These are phyloP conservation scores for Agriopis marginaria DNA, from an alignment of 2,888 invertebrate species.

Conservation along the genomic window DNA sequence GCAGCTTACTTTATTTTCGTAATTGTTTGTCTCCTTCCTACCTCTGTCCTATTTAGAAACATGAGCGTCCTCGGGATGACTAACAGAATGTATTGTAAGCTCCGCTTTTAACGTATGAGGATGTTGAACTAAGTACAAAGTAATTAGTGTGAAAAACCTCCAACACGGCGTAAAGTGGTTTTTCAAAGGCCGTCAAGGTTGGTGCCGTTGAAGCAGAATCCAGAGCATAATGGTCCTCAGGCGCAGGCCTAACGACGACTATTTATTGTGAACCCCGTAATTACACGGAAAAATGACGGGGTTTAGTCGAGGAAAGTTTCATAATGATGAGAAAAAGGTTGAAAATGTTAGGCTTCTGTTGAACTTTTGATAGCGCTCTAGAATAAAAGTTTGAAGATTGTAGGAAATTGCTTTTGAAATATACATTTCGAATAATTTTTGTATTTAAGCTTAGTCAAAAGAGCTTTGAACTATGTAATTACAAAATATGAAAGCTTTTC, in stretches of 20 bases:
- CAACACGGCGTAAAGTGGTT: constrained; percentile 57
- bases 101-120: constrained; percentile 19
- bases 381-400: background rate
- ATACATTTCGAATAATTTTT: background rate
- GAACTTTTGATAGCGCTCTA: background rate
- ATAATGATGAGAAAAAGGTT: constrained; percentile 22
- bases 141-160: constrained; percentile 70
- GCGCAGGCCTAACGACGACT: constrained; percentile 64
- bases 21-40: constrained; percentile 16
- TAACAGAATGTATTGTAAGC: constrained; percentile 33
- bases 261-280: constrained; percentile 47
- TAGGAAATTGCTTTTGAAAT: too few species aligned
- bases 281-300: constrained; percentile 24
- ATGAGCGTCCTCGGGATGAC: constrained; percentile 27
- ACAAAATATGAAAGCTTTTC: background rate
- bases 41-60: constrained; percentile 19
- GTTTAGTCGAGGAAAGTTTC: constrained; percentile 33
- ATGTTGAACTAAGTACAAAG: constrained; percentile 49
- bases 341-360: background rate
- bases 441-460: background rate
- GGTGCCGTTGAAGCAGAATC: constrained; percentile 47
- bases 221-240: constrained; percentile 56
- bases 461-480: background rate
- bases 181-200: constrained; percentile 50
- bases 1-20: constrained; percentile 10